Percentiles rank a stretch among this genome's conserved stretches.
Conservation (phyloP, 2,113 vertebrate species). For the Petrocephalus zakoni region DNA sequence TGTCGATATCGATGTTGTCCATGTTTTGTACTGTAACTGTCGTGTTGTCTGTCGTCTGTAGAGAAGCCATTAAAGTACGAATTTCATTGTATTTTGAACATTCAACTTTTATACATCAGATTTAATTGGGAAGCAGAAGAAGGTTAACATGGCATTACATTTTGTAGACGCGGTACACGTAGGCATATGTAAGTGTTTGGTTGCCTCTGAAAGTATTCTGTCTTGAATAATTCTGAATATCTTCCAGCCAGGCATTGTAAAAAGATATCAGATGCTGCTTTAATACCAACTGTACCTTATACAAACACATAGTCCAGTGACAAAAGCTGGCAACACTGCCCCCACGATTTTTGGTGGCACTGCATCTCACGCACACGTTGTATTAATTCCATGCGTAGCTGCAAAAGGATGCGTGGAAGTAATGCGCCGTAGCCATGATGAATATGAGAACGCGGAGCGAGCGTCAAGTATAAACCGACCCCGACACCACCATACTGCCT, state of each 20-base stretch:
- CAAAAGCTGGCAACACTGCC: neutral
- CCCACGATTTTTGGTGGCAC: neutral
- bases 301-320: neutral
- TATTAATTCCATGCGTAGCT: neutral
- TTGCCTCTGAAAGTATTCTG: neutral
- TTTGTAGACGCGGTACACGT: neutral
- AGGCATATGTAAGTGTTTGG: neutral
- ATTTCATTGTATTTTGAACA: neutral
- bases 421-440: too few species aligned
- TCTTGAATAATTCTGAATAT: too few species aligned
- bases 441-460: neutral
- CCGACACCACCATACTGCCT: neutral
- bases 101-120: neutral
- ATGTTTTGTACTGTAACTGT: too few species aligned
- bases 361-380: neutral
- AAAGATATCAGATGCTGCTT: neutral
- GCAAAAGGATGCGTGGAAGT: neutral
- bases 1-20: too few species aligned
- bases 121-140: neutral
- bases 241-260: neutral
- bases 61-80: neutral
- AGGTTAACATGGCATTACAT: neutral
- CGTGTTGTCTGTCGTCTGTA: too few species aligned
- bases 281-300: neutral
- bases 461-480: neutral